Evolutionary conservation across 2,113 vertebrate genomes (phyloP), one percentile per base, ranked within the genome.

Genomic region (Thryonomys swinderianus): DNA sequence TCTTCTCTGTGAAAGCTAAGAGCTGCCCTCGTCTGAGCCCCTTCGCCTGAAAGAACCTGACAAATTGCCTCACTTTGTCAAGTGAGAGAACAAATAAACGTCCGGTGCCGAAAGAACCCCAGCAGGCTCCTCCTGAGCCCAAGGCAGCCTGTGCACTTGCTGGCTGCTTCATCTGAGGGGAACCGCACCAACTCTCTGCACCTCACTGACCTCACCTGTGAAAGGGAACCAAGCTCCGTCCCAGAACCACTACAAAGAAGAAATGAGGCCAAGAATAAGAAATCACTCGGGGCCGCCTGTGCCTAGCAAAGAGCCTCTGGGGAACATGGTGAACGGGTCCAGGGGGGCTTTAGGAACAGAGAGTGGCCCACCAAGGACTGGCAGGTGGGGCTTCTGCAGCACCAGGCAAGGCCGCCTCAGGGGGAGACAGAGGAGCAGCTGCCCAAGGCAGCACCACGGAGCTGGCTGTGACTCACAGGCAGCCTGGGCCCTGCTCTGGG

Each of bases 51-150:
- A 37, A 90, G 85, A 62, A 76, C 67, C 55, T 10, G 45, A 97
- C 94, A 97, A 96, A 96, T 86, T 91, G 82, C 79, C 45, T 95
- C 96, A 88, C 96, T 96, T 93, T 96, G 96, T 97, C 88, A 81
- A 55, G 61, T 2, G 30, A 87, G 32, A 53, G 95, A 82, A 45
- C 18, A 91, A 78, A 82, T 71, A 53, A 74, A 61, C 78, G 21
- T 55, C 79, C 78, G 27, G 67, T 13, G 13, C 62, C 71, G 34
- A n/a, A 45, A 87, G 34, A 30, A 16, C 66, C 45, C 0, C 5
- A 55, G 18, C 21, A 37, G 86, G 59, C 4, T 30, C 23, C 40
- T 73, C 25, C 40, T 17, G 73, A 48, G 42, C 25, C 67, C 8
- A 2, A 16, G 25, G 73, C 17, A 17, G 42, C 73, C 42, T 76